Base-by-base conservation (phyloP, 2,888 invertebrate genomes). In the Erebia palarica region DNA sequence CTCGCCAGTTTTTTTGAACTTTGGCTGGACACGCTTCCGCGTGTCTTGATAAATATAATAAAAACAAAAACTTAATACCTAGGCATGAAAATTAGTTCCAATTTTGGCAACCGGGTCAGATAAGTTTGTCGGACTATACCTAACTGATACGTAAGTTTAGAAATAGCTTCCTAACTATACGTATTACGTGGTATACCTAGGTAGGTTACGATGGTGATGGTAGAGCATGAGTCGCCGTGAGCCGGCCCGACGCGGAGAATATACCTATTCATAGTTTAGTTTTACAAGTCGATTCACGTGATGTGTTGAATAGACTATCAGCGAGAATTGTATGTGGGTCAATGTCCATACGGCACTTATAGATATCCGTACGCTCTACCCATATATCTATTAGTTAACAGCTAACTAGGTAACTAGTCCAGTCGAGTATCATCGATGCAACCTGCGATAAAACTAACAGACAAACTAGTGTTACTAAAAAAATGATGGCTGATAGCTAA, bases 221-320 rank as follows among this genome's bases (percentile, higher is more conserved):
- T 44, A 59, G 53, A 67, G 3, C 14, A 68, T 65, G 64, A 72
- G 10, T 74, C 78, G 72, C 75, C 78, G 78, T 72, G 76, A 60
- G 72, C 68, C 75, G 75, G 74, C 78, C 68, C 75, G 75, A 74
- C 78, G 80, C 77, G 49, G 67, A 77, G 77, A 80, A 82, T 85
- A 83, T 86, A 87, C 4, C 4, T 27, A 27, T 89, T 87, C 86
- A 84, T 82, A 80, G 81, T 78, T 80, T 78, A 78, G 79, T 84
- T 90, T 89, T 86, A 80, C 83, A 88, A 89, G 83, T 87, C 88
- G 88, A 88, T 87, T 84, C 82, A 80, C 79, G 78, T 84, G 82
- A 86, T 86, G 82, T 86, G 82, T 78, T 86, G 86, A 84, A 87
- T 87, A 78, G 82, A 79, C 86, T 84, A 82, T 81, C 83, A 80